Evolutionary conservation across 2,888 invertebrate species (phyloP).

Genomic region (Prosapia bicincta): DNA sequence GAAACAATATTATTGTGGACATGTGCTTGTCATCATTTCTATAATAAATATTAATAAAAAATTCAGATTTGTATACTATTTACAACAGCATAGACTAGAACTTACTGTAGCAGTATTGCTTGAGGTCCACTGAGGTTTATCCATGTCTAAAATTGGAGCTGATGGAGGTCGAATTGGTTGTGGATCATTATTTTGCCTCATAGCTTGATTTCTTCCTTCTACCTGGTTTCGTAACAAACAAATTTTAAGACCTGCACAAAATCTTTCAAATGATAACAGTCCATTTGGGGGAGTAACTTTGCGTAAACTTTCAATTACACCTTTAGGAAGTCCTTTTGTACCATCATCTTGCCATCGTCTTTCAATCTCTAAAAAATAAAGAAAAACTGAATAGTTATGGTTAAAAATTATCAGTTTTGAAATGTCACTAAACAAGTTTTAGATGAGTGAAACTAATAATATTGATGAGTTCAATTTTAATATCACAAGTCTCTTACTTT

Average conservation of each 20-base stretch:
- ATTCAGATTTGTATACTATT: no score
- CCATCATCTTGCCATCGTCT: slow-evolving; percentile 91
- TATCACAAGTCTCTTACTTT: no score
- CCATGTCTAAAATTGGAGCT: slow-evolving; percentile 68
- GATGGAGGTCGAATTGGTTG: slow-evolving; percentile 69
- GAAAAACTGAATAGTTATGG: no score
- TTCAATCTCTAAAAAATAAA: slow-evolving; percentile 70
- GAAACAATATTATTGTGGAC: no score
- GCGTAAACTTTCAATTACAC: slow-evolving; percentile 83
- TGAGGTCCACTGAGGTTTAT: slow-evolving; percentile 49
- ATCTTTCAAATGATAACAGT: slow-evolving; percentile 83
- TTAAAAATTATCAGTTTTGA: no score
- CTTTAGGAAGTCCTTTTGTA: slow-evolving; percentile 76
- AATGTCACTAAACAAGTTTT: no score
- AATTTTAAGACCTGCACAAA: slow-evolving; percentile 89
- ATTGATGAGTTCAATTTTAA: no score
- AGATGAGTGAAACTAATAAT: no score
- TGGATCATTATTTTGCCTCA: slow-evolving; percentile 38
- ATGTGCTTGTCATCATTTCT: no score
- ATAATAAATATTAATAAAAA: no score
- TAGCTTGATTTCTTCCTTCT: slow-evolving; percentile 48
- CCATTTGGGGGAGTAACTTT: slow-evolving; percentile 90
- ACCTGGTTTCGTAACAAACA: slow-evolving; percentile 77
- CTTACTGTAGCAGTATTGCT: slow-evolving; percentile 58
- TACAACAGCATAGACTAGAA: no score